Evolutionary conservation across 2,888 invertebrate genomes (phyloP), one percentile per base, ranked within the genome.

Genomic region (Lumbricus terrestris): DNA sequence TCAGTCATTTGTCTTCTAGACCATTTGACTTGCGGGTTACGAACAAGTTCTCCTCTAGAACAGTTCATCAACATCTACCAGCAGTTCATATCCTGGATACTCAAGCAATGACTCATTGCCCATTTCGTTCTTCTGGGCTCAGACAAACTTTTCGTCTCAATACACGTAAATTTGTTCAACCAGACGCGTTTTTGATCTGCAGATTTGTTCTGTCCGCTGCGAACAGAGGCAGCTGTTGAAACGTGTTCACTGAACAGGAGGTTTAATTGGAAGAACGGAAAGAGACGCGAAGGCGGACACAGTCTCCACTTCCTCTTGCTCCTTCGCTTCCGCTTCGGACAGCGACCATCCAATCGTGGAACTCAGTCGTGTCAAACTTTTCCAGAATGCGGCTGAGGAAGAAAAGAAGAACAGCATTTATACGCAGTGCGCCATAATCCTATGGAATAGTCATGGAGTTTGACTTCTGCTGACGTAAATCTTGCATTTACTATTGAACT

Each of bases 261-360:
- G 85, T 35, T 33, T 34, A 34, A 85, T 34, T 35, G 90, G 91
- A n/a, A 92, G 90, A 15, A 92, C 91, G 1, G 92, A 92, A 20
- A 92, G 96, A 93, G 98, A 97, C 93, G 98, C 98, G 97, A 98
- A 97, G 93, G 98, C 98, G 92, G 97, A 97, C 91, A 98, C 97
- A 33, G 98, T 97, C 95, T 98, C 98, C 92, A 97, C 97, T 94
- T 98, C 98, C 94, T 98, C 98, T 93, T 97, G 97, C 95, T 98
- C 98, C 93, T 97, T 96, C 85, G 23, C 23, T 92, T 95, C 95
- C 83, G 95, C 95, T 94, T 97, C 97, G 93, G 97, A 96, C 93
- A 97, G 97, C 29, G 97, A 97, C 96, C 97, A 96, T 91, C 96
- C 96, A 92, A 97, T 96, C 90, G 97, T 97, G 93, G 97, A 96